Base-by-base conservation (phyloP, 1,140 invertebrate genomes). In the Stegodyphus dumicola region DNA sequence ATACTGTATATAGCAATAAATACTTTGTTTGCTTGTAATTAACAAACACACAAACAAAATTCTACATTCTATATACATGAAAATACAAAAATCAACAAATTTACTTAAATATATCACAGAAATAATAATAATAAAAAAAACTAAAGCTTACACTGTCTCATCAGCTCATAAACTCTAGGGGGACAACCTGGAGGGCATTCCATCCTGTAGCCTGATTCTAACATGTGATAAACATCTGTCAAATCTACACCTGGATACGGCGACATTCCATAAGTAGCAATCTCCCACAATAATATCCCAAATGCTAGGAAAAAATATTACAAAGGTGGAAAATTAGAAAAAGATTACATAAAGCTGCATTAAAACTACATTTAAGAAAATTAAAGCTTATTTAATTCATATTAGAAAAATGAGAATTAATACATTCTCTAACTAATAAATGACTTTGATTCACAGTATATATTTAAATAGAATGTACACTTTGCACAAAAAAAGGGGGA, bases 191-290 rank as follows among this genome's bases (percentile, higher is more conserved):
- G 95, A 4, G 98, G 99, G 89, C 97, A 95, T 91, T 99, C 98
- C 98, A 99, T 99, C 89, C 98, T 92, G 91, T 99, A 99, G 4
- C 97, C 97, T 91, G 96, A 96, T 92, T 99, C 98, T 9, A 99
- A 91, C 77, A 93, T 96, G 90, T 99, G 97, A 92, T 99, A 99
- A 9, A 99, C 99, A 90, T 99, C 98, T 17, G 97, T 98, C n/a
- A 99, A 92, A 92, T 99, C 98, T 54, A 99, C 97, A 11, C 98
- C 98, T 52, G 98, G 98, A 93, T 99, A 99, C 1, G 99, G 99
- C 9, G 97, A 97, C 95, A 98, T 97, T 69, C 98, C 99, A 91
- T 99, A 99, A 0, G 98, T 99, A 4, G 98, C 97, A 86, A 99
- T 98, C 92, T 99, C 99, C 98, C 98, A 99, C 7, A 99, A 91